A percentile compares a stretch with the other conserved stretches of the same genome.
Evolutionary conservation across 2,888 invertebrate species (phyloP).

Genomic region (Rhopalosiphum nymphaeae): DNA sequence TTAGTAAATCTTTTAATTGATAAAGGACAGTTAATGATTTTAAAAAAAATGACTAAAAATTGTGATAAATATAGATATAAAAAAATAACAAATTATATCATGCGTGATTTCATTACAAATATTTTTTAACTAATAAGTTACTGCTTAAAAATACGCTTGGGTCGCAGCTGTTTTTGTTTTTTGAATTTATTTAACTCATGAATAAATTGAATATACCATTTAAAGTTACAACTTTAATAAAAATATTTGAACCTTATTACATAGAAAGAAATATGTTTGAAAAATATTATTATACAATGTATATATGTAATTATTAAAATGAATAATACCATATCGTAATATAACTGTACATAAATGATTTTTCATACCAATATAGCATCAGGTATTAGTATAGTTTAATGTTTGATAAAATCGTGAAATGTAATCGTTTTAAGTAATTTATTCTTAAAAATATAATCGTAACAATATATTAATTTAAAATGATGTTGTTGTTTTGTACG

Average conservation of each 20-base stretch:
- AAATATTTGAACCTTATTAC: neutral
- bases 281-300: neutral
- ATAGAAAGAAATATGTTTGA: neutral
- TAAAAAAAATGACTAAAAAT: neutral
- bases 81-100: neutral
- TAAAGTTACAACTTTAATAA: neutral
- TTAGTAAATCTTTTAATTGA: neutral
- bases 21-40: neutral
- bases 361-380: neutral
- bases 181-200: constrained; percentile 13
- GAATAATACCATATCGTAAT: neutral
- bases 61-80: neutral
- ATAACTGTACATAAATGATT: neutral
- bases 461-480: neutral
- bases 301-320: neutral
- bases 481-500: neutral
- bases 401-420: neutral
- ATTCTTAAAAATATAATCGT: neutral
- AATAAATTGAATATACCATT: neutral
- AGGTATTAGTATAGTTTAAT: neutral
- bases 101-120: neutral
- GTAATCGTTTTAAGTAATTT: neutral
- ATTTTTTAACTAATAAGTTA: neutral
- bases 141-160: neutral
- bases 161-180: neutral